Evolutionary conservation across 2,888 invertebrate species (phyloP), one percentile per base, ranked within the genome.

Genomic region (Agrochola litura): DNA sequence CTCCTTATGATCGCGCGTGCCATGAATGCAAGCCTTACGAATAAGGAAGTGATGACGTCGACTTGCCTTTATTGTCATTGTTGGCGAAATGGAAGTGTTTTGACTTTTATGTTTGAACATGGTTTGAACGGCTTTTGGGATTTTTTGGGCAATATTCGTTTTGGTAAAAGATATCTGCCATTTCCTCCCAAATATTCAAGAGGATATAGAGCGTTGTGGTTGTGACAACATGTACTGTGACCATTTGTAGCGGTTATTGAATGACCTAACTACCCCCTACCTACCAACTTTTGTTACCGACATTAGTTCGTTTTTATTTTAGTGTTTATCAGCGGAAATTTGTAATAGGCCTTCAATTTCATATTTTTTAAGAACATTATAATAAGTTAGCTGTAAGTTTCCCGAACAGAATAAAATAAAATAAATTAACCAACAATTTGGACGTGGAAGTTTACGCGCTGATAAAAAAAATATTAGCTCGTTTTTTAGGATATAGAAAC

Each of bases 21-120:
- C 84, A 90, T 91, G 91, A 91, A 91, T 91, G 81, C 77, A 82
- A 89, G 82, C 82, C 46, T 81, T 80, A 83, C 74, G 52, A 66
- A 61, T 79, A 83, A 87, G 86, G 88, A 87, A 79, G 84, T 74
- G 76, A 86, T 86, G 82, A 86, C 80, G 81, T 25, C 30, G 64
- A 82, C 68, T 77, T 66, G 78, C 63, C 52, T 79, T 83, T 88
- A 88, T 87, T 88, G 77, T 78, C 78, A 77, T 77, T 77, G 81
- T 71, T 68, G 5, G 52, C 41, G 37, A 66, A 78, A 66, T 85
- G 77, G 67, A 49, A 73, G 77, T 67, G 71, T 69, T 75, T 52
- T 66, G 43, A 79, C 64, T 81, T 76, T 86, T 79, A 77, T 74
- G 61, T 41, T 58, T n/a, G 67, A 46, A 76, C 71, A 84, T 79